phyloP scores from a whole-genome alignment of 2,113 vertebrate genomes.

The Podilymbus podiceps region DNA sequence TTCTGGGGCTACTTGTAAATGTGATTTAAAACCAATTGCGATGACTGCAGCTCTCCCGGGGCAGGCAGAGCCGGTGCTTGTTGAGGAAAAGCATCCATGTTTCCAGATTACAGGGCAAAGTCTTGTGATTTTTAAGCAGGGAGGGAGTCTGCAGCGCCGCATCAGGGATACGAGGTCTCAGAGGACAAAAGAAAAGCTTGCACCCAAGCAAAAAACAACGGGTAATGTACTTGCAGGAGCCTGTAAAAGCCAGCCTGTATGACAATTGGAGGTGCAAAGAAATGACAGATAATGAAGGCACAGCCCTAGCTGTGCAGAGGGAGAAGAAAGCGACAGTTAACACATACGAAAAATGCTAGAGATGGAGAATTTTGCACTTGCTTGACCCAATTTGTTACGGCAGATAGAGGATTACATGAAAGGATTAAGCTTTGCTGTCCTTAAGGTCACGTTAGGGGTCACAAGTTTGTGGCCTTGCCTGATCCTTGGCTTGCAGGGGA shows the following conservation, averaged over 20 bases:
- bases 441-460: slow-evolving; percentile 36
- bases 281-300: slow-evolving; percentile 20
- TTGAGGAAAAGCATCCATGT: background rate
- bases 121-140: slow-evolving; percentile 3
- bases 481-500: slow-evolving; percentile 24
- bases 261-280: background rate
- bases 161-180: background rate
- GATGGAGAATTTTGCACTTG: slow-evolving; percentile 55
- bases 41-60: background rate
- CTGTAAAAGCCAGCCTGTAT: background rate
- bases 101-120: background rate
- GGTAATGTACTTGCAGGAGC: background rate
- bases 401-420: slow-evolving; percentile 59
- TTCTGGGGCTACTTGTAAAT: slow-evolving; percentile 2
- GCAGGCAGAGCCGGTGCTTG: background rate
- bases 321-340: slow-evolving; percentile 47
- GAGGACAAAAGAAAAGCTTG: background rate
- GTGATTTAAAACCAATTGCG: background rate
- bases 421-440: slow-evolving; percentile 59
- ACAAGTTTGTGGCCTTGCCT: slow-evolving; percentile 49
- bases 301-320: background rate
- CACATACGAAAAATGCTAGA: slow-evolving; percentile 8
- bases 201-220: background rate
- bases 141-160: background rate
- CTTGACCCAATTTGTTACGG: slow-evolving; percentile 54